Base-by-base conservation (phyloP, 2,113 vertebrate species). In the Saguinus midas region DNA sequence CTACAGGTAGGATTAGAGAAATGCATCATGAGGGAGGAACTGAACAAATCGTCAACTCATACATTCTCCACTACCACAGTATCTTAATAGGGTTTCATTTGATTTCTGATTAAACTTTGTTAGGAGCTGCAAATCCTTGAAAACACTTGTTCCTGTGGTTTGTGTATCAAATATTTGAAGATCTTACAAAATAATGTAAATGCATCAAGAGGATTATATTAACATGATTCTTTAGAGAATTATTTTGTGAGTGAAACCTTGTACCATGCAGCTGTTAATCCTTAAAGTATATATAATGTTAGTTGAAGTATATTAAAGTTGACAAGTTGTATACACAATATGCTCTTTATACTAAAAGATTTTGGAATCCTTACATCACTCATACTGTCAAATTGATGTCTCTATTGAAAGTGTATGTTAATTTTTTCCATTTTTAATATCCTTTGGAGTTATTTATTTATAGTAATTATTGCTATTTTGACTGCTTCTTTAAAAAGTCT, bases 1-100 rank as follows among this genome's bases (percentile, higher is more conserved):
- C 61, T 99, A 99, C 99, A 99, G 99, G 99, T 99, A 98, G 81
- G 10, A 35, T 84, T 35, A 16, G 45, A 79, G 52, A 16, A 32
- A 68, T 11, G 4, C 48, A 4, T 10, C 20, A 20, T 7, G 8
- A 64, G n/a, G 18, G 0, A 45, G 0, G 10, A 20, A 0, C 35
- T 29, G 8, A 43, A 23, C 23, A 45, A 66, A 40, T 25, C 27
- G 58, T 32, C 43, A 55, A 43, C 25, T 43, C 5, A 52, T 40
- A 73, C 73, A 91, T 88, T 48, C 79, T 64, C 13, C 40, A 78
- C 29, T 45, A 55, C 43, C 6, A n/a, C 4, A 61, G 13, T 91
- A 73, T 87, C 23, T 79, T n/a, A 58, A 85, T 78, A 70, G 48
- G 78, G 3, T 83, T 86, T 94, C 17, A 25, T 76, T 87, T 86